Conservation (phyloP, 2,113 vertebrate species). For the Salvelinus alpinus region DNA sequence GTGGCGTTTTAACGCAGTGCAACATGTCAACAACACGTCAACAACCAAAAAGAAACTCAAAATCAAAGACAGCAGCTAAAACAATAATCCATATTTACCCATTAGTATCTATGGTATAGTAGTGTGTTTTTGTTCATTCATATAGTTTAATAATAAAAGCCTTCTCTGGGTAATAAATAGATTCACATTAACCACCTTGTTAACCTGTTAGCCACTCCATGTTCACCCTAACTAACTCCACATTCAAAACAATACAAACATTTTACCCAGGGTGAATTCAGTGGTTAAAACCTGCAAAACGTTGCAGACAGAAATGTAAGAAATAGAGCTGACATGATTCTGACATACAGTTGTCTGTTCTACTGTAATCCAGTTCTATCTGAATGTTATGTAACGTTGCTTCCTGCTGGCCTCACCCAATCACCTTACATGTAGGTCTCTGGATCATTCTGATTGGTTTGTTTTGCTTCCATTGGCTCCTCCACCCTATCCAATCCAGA, state of each 20-base stretch:
- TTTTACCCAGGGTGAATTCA: constrained; percentile 45
- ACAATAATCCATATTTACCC: constrained; percentile 59
- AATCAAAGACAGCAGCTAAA: constrained; percentile 68
- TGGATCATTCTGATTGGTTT: constrained; percentile 42
- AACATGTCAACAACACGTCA: constrained; percentile 39
- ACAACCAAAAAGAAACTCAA: constrained; percentile 50
- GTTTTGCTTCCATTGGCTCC: constrained; percentile 59
- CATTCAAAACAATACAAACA: constrained; percentile 58
- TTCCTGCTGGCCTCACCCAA: constrained; percentile 46
- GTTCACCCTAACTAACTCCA: constrained; percentile 46
- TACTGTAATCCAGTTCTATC: too few relatives aligned
- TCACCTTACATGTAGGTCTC: constrained; percentile 60
- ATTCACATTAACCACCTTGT: constrained; percentile 48
- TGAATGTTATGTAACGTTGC: too few relatives aligned
- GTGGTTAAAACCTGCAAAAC: too few relatives aligned
- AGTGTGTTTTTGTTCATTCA: constrained; percentile 45
- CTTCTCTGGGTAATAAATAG: constrained; percentile 58
- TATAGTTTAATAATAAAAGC: constrained; percentile 26
- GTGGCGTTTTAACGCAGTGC: constrained; percentile 52
- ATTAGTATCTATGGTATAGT: constrained; percentile 59
- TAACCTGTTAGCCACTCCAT: constrained; percentile 47
- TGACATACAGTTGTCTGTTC: too few relatives aligned
- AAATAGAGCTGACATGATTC: too few relatives aligned
- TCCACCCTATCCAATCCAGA: constrained; percentile 36
- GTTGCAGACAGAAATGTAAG: too few relatives aligned